phyloP scores from a whole-genome alignment of 2,888 invertebrate species.

The Arctia plantaginis region DNA sequence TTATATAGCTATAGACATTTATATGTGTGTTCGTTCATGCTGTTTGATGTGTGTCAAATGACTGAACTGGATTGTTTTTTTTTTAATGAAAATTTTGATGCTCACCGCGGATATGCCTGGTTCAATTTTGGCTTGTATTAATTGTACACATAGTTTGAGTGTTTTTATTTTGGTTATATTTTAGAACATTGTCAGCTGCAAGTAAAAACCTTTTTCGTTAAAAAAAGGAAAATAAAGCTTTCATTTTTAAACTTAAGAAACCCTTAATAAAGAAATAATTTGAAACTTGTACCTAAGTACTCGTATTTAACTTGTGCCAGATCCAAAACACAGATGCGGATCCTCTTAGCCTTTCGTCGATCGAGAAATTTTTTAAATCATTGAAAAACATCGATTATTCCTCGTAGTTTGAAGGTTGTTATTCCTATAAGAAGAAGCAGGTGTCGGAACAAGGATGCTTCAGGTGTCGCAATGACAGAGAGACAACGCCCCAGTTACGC shows the following conservation, averaged over 20 bases:
- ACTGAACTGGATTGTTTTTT: neutral
- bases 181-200: no score
- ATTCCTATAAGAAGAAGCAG: neutral
- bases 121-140: neutral
- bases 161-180: neutral
- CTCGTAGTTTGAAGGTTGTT: no score
- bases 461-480: neutral
- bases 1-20: neutral
- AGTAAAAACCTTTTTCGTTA: no score
- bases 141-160: neutral
- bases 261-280: no score
- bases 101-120: neutral
- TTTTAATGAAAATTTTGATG: neutral
- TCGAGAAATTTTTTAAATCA: no score
- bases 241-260: no score
- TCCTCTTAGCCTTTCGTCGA: no score
- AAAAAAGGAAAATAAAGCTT: no score
- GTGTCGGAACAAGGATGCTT: neutral
- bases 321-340: no score
- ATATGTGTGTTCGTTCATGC: neutral
- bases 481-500: neutral
- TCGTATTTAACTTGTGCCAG: no score
- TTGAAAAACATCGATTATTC: no score
- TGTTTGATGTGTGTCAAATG: neutral
- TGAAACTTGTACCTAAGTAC: no score